Conservation (phyloP, 2,797 vertebrate genomes). For the Lagodon rhomboides region DNA sequence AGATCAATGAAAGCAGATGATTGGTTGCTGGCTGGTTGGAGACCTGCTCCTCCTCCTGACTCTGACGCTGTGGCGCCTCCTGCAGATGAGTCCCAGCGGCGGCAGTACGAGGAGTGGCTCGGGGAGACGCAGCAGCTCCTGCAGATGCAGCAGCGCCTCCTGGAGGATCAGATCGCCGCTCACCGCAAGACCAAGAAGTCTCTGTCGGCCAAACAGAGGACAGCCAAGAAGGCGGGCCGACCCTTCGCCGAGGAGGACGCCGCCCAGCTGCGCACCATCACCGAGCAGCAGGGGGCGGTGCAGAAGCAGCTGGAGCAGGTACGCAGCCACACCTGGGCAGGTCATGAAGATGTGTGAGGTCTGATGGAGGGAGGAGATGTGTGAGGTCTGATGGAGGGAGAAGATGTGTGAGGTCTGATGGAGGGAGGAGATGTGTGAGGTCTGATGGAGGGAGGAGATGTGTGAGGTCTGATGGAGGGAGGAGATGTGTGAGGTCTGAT, state of each 20-base stretch:
- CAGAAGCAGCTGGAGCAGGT: slow-evolving; percentile 99
- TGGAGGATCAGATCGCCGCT: slow-evolving; percentile 95
- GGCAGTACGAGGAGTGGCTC: slow-evolving; percentile 97
- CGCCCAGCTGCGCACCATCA: slow-evolving; percentile 92
- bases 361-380: too few species aligned
- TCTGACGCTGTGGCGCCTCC: not conserved
- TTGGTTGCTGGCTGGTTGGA: too few species aligned
- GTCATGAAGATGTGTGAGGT: too few species aligned
- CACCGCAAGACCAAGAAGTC: slow-evolving; percentile 98
- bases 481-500: too few species aligned
- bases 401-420: too few species aligned
- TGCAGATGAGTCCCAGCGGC: slow-evolving; percentile 91
- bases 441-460: too few species aligned
- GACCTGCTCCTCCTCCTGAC: too few species aligned
- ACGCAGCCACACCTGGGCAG: not conserved
- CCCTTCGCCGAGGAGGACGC: slow-evolving; percentile 94
- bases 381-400: too few species aligned
- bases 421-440: too few species aligned
- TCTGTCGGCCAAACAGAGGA: slow-evolving; percentile 96
- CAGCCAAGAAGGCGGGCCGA: slow-evolving; percentile 94
- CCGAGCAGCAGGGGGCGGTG: slow-evolving; percentile 94
- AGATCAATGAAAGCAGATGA: too few species aligned
- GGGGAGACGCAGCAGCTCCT: slow-evolving; percentile 96
- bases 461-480: too few species aligned
- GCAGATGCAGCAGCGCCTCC: slow-evolving; percentile 97